Base-by-base conservation (phyloP, 2,797 vertebrate species). In the Clarias pachynema region DNA sequence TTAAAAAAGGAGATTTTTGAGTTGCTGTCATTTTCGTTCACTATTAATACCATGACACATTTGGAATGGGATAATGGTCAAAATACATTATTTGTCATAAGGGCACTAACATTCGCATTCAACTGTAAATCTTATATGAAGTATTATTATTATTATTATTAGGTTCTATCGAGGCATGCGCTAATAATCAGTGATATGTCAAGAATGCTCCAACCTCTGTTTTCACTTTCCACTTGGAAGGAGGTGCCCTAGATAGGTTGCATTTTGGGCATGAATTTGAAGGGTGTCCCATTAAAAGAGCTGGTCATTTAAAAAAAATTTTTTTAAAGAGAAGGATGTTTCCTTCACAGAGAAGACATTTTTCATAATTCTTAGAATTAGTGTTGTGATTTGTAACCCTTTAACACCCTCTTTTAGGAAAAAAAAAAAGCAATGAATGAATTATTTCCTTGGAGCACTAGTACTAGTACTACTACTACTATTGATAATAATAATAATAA, bases 21-120 rank as follows among this genome's bases (percentile, higher is more conserved):
- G n/a, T 49, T 56, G 15, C 44, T 74, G 53, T 75, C 15, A 29
- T 20, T 56, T 56, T 20, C 20, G 8, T 6, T 75, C 16, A 31
- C 49, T 56, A 75, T 75, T 75, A 56, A 75, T 20, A 75, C 26
- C 26, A 57, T 56, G 31, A 74, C 72, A 29, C 56, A 56, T 56
- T 29, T 75, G 26, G 49, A 57, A 75, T 26, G 4, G 0, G 49
- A 29, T 20, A 29, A 56, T 31, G 72, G 24, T 49, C 20, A 29
- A 29, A 4, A 29, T 49, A 20, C 8, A 31, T 56, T 74, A 56
- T 75, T 20, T 57, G n/a, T 56, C 49, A 15, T 73, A 53, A 49
- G 40, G 40, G 40, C 24, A 6, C 12, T 73, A 26, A 53, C 40
- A 73, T 73, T 73, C 15, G 24, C 24, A n/a, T 15, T 49, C 40